Base-by-base conservation (phyloP, 2,888 invertebrate species). In the Pecten maximus region DNA sequence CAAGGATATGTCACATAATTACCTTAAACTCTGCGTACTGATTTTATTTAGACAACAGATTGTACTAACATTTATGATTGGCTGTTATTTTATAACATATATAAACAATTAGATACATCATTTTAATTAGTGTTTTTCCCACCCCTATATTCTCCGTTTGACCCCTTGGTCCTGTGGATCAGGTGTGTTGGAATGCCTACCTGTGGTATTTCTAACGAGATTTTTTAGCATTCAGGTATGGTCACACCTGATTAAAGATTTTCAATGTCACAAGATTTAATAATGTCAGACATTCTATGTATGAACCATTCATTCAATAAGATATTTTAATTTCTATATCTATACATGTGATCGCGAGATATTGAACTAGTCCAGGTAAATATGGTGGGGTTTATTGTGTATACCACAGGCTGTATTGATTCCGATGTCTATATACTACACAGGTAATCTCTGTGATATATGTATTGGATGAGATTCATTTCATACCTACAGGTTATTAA, bases 291-390 rank as follows among this genome's bases (percentile, higher is more conserved):
- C 60, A n/a, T 60, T 28, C 28, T 28, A 60, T 60, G 60, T 60
- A 10, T 28, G n/a, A 60, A 16, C 28, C n/a, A 44, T 60, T 23
- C 50, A 60, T n/a, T 60, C 60, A 60, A 15, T 28, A 28, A 60
- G 28, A 60, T 60, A 60, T 60, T 60, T 60, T 28, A 60, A 60
- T 60, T 60, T 60, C 60, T 60, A 60, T 60, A 60, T 60, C 60
- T 60, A 10, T 60, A 60, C 4, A 60, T 60, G 28, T 60, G 44
- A 60, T 60, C 8, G 3, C 3, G 60, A 60, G 50, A 54, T 54
- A 54, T 54, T 54, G 19, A 19, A 54, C 50, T 54, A 19, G 50
- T 2, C 50, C 50, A 54, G 50, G 50, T 54, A 54, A 6, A 60
- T 3, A 10, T 60, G 15, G 44, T 44, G 6, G 44, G 12, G 60